A percentile compares a stretch with the other conserved stretches of the same genome.
phyloP scores from a whole-genome alignment of 2,113 vertebrate genomes.

The Globicephala melas region DNA sequence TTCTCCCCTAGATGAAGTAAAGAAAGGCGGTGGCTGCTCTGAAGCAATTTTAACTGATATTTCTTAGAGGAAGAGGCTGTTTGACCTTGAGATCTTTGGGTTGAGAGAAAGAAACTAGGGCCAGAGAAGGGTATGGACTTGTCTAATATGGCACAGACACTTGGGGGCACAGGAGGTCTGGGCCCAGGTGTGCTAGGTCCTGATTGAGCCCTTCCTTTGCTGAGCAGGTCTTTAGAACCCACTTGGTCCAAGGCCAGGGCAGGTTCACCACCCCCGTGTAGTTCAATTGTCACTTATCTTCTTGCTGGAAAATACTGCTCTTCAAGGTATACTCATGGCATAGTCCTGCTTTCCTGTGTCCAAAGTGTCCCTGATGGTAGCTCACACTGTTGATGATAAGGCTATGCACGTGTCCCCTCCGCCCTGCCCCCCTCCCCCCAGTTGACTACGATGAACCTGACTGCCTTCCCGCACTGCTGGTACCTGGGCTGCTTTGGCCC shows the following conservation, averaged over 20 bases:
- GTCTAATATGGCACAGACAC: background rate
- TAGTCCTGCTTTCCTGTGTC: background rate
- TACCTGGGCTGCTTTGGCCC: background rate
- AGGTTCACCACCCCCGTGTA: background rate
- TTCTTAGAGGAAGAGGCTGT: conserved; percentile 11
- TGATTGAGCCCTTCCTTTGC: background rate
- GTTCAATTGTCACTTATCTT: background rate
- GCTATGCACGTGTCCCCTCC: background rate
- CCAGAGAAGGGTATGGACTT: background rate
- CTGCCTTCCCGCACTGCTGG: background rate
- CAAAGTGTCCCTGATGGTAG: background rate
- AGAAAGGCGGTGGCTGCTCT: conserved; percentile 11
- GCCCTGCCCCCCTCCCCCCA: background rate
- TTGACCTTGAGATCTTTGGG: conserved; percentile 41
- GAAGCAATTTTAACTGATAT: conserved; percentile 9
- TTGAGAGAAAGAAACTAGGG: background rate
- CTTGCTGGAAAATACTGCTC: background rate
- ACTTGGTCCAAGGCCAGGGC: background rate
- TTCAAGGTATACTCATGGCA: background rate
- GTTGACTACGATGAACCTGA: background rate
- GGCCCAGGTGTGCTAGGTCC: background rate
- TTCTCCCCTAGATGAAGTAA: conserved; percentile 32
- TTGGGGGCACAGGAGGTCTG: background rate
- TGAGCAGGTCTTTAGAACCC: background rate
- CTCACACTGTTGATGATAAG: background rate